Conservation (phyloP, 1,140 invertebrate genomes). For the Liolophura sinensis region DNA sequence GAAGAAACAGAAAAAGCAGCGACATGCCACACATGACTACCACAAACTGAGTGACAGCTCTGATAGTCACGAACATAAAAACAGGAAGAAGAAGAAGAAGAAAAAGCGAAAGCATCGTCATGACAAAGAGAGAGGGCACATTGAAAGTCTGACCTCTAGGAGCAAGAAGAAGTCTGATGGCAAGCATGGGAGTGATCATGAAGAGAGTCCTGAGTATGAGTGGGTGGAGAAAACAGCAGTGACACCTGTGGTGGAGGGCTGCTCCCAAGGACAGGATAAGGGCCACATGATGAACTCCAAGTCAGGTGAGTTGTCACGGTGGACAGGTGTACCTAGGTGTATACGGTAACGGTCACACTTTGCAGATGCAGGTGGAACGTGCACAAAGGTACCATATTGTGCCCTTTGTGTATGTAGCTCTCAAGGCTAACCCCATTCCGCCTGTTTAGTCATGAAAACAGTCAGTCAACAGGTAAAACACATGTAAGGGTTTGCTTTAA, state of each 20-base stretch:
- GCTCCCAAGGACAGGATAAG: conserved; percentile 13
- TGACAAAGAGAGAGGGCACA: neutral
- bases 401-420: no score
- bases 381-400: neutral
- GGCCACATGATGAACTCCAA: neutral
- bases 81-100: conserved; percentile 36
- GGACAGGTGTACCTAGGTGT: no score
- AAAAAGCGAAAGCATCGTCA: conserved; percentile 19
- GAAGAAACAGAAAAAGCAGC: conserved; percentile 23
- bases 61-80: conserved; percentile 12
- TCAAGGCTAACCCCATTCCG: neutral
- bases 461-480: neutral
- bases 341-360: no score
- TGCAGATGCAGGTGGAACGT: neutral
- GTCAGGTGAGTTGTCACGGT: neutral
- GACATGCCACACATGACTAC: conserved; percentile 21
- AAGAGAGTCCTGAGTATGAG: conserved; percentile 17
- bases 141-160: neutral
- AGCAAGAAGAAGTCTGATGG: conserved; percentile 2
- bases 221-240: conserved; percentile 28
- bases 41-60: conserved; percentile 13
- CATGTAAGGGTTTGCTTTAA: neutral
- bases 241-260: conserved; percentile 4
- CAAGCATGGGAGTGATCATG: conserved; percentile 8
- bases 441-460: neutral